Base-by-base conservation (phyloP, 2,797 vertebrate species). In the Helostoma temminkii region DNA sequence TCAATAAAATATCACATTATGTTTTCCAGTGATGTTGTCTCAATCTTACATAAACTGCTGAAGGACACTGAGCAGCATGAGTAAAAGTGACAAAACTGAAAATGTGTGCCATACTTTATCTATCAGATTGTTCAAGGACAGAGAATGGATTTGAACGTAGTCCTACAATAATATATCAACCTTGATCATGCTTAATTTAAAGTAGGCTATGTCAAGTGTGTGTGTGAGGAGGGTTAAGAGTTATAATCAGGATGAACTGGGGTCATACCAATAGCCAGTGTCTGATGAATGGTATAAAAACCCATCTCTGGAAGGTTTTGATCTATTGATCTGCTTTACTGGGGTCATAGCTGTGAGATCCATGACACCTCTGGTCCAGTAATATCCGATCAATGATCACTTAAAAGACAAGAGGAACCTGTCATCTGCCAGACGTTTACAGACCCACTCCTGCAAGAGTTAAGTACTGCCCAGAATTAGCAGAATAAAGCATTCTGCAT, bases 321-420 rank as follows among this genome's bases (percentile, higher is more conserved):
- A 88, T 88, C 65, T 83, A 89, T 82, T 88, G 88, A 91, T 90
- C 73, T 37, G 62, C 74, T 85, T 81, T 62, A 80, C 73, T 50
- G 81, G 84, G 85, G 83, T 88, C 89, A 88, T 9, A 78, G 66
- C 61, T 42, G 59, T 12, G 67, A 87, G 66, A 85, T 86, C 78
- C 26, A 21, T 65, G 79, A 89, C 84, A 89, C 78, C 71, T 82
- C 52, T 74, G 61, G 69, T 83, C 81, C 78, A 55, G 83, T 87
- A 82, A 88, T 80, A 85, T 86, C 69, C 76, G 76, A 91, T 92
- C 88, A 92, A 92, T 91, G 84, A 88, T 85, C 81, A 87, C 85
- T 90, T 88, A 85, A 81, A 82, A 80, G 81, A 84, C 74, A 61
- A 64, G 46, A 76, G 62, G 67, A 77, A 80, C 57, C 56, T 49